These are phyloP conservation scores for Eupithecia pulchellata DNA, from an alignment of 2,888 invertebrate species.

Conservation along the genomic window DNA sequence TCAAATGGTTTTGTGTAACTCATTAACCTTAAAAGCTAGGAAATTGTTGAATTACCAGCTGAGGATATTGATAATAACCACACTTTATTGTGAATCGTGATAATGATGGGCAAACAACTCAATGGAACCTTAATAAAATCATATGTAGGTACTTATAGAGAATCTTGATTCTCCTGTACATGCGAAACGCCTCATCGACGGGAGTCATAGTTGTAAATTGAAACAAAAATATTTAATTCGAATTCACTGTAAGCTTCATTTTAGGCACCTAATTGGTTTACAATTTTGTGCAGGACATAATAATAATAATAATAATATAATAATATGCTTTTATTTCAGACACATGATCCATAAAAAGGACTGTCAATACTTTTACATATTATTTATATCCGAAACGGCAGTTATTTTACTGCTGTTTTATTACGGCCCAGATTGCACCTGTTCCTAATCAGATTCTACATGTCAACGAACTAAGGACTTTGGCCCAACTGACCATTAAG, in stretches of 20 bases:
- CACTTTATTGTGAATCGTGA: too few relatives aligned
- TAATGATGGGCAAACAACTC: not conserved
- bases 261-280: not conserved
- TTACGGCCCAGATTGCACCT: constrained; percentile 32
- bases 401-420: constrained; percentile 15
- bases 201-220: not conserved
- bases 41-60: not conserved
- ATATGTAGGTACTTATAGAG: not conserved
- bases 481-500: constrained; percentile 40
- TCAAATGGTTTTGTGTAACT: not conserved
- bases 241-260: not conserved
- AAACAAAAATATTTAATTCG: not conserved
- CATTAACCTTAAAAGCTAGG: not conserved
- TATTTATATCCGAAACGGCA: constrained; percentile 8
- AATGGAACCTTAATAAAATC: not conserved
- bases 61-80: too few relatives aligned
- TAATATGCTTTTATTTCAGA: too few relatives aligned
- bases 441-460: constrained; percentile 36
- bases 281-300: not conserved
- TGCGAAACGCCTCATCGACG: not conserved
- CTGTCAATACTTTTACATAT: not conserved
- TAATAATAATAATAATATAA: too few relatives aligned
- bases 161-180: not conserved
- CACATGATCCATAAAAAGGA: too few relatives aligned
- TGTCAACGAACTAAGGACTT: constrained; percentile 45